A percentile compares a stretch with the other conserved stretches of the same genome.
Conservation (phyloP, 2,113 vertebrate species). For the Hiodon alosoides region DNA sequence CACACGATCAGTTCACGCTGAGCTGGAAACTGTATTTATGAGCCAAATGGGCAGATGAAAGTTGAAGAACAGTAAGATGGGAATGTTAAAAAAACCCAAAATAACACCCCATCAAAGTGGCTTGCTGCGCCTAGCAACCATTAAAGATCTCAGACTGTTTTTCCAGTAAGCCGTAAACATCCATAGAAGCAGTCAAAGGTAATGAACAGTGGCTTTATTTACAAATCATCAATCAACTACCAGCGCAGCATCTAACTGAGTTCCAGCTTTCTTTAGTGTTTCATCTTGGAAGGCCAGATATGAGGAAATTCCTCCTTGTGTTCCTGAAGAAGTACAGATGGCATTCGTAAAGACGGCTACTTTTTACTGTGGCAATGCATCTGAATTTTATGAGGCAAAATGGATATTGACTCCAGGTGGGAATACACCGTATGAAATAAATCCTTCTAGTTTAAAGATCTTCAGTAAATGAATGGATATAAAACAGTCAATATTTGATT, state of each 20-base stretch:
- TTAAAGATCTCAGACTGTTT: background rate
- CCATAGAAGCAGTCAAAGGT: background rate
- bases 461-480: too few species aligned
- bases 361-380: constrained; percentile 5
- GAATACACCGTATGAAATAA: background rate
- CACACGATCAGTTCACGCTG: too few species aligned
- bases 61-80: too few species aligned
- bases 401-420: background rate
- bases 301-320: background rate
- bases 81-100: background rate
- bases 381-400: background rate
- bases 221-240: background rate
- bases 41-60: too few species aligned
- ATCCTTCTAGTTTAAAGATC: background rate
- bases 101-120: background rate
- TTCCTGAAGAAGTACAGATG: background rate
- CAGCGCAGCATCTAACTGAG: background rate
- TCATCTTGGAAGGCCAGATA: background rate
- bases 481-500: too few species aligned
- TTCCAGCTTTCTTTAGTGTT: constrained; percentile 5
- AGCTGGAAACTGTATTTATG: too few species aligned
- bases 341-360: constrained; percentile 2
- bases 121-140: background rate
- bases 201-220: background rate
- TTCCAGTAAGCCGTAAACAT: constrained; percentile 1